Base-by-base conservation (phyloP, 2,888 invertebrate genomes). In the Molorchus minor region DNA sequence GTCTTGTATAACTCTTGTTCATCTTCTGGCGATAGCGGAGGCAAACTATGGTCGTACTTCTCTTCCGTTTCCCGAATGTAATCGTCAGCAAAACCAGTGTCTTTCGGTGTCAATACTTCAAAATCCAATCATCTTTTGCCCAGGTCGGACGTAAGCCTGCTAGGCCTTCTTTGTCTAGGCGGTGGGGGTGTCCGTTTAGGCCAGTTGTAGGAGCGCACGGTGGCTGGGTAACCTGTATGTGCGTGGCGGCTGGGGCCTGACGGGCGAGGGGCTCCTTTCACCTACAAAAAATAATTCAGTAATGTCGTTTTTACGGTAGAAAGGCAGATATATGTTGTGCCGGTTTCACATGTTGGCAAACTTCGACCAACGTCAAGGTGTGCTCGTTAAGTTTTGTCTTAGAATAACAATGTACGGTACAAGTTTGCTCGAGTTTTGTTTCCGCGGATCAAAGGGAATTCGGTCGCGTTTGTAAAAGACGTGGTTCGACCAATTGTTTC, bases 1-100 rank as follows among this genome's bases (percentile, higher is more conserved):
- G 49, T 36, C 0, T 20, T 13, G 8, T 10, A 1, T 8, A 17
- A 19, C 2, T 25, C 35, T 7, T 35, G 33, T 12, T 12, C 3
- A n/a, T 35, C 21, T 5, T 15, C 25, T 10, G 49, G n/a, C 4
- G 49, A 36, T 5, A 49, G 10, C 2, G 49, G 49, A 3, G 49
- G 49, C 17, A 49, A 38, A 16, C 15, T 2, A 1, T 49, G n/a
- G 16, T 49, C 49, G n/a, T 49, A 49, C 15, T 16, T 21, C 0
- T 49, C 38, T 12, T 10, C 5, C 12, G 12, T 3, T 5, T 33
- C 20, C 1, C 38, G 38, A 5, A 49, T 38, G 13, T 10, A 38
- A 4, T 49, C 49, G 49, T 38, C 38, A 2, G 49, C 49, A 21
- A 49, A 21, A 4, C 38, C 5, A 10, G 25, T 38, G n/a, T 12